Evolutionary conservation across 92 coral and sea anemone genomes (phyloP), one percentile per base, ranked within the genome.

Genomic region (Palythoa caribaeorum): DNA sequence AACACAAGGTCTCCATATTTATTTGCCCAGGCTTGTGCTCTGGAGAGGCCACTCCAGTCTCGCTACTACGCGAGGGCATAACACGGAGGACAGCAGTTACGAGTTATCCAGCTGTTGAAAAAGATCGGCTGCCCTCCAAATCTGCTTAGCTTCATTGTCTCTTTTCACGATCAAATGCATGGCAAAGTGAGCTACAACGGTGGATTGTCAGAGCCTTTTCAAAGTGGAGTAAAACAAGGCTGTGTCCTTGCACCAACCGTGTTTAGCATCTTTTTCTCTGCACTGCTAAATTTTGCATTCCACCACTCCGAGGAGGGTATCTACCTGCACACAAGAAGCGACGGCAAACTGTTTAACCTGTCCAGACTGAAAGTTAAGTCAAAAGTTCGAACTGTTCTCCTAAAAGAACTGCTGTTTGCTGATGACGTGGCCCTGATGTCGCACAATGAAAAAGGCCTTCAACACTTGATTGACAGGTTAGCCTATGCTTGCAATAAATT

Each of bases 1-100:
- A 73, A 59, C 89, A 15, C 83, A 53, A 73, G 89, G 83, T 70
- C 89, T 74, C 89, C 83, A 86, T 86, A 86, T 38, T 74, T 21
- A 62, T 86, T 73, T 38, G 83, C 83, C 83, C 60, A 76, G 62
- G 62, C 83, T 59, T 55, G 89, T 83, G 60, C 38, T 3, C 80
- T n/a, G 80, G 80, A 76, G 80, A n/a, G 80, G 80, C 8, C 80
- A 28, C 28, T 28, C 28, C 28, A 28, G 28, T 28, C 28, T 28
- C 28, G 28, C 28, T 28, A 28, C 28, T 28, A 0, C 28, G 28
- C 28, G 0, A 28, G 28, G 28, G 28, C 28, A 28, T 28, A 28
- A 28, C 28, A 28, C 28, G 28, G 28, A 28, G 28, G 28, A 28
- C 28, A 28, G 28, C 28, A 28, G 28, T 28, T 28, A 28, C 0